Percentiles rank a stretch among this genome's conserved stretches.
These are phyloP conservation scores for Acanthosoma haemorrhoidale DNA, from an alignment of 2,888 invertebrate species.

Conservation along the genomic window DNA sequence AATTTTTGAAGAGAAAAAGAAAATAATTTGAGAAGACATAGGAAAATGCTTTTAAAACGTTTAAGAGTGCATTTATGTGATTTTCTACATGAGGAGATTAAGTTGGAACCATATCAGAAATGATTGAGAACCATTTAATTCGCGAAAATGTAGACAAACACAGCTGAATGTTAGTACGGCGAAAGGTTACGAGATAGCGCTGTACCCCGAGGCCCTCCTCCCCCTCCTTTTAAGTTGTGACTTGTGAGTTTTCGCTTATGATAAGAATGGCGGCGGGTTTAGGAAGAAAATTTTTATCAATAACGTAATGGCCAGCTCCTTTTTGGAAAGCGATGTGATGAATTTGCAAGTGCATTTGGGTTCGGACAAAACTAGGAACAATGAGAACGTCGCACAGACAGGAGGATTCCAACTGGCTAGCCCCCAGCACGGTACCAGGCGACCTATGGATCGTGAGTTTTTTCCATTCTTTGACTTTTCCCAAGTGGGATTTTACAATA, in stretches of 20 bases:
- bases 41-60: too few relatives aligned
- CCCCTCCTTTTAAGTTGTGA: conserved; percentile 15
- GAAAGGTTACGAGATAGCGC: background rate
- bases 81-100: too few relatives aligned
- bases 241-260: conserved; percentile 30
- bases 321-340: conserved; percentile 57
- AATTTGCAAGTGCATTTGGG: conserved; percentile 74
- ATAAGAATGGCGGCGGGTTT: conserved; percentile 31
- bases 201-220: background rate
- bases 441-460: conserved; percentile 61
- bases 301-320: conserved; percentile 40
- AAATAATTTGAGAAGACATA: too few relatives aligned
- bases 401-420: conserved; percentile 43
- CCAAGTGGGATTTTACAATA: too few relatives aligned
- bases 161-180: too few relatives aligned
- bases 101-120: too few relatives aligned
- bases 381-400: conserved; percentile 49
- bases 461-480: too few relatives aligned
- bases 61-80: too few relatives aligned
- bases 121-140: too few relatives aligned
- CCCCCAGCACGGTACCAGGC: conserved; percentile 50
- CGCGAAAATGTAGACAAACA: too few relatives aligned
- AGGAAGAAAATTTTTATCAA: conserved; percentile 25
- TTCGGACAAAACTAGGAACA: conserved; percentile 60
- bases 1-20: too few relatives aligned